These are phyloP conservation scores for Gorsachius goisagi DNA, from an alignment of 2,113 vertebrate genomes.

Conservation along the genomic window DNA sequence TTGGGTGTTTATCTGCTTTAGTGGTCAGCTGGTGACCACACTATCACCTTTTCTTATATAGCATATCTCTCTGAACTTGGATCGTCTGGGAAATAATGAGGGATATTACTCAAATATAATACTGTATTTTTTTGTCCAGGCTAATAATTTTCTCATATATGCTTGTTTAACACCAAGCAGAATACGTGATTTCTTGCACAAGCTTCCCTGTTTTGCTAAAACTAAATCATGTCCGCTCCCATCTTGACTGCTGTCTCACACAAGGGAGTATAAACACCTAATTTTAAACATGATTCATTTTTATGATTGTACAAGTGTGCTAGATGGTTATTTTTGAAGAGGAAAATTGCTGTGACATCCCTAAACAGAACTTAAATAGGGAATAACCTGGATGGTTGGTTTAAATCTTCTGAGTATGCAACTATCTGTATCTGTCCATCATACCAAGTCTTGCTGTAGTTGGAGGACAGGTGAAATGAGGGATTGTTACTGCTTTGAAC, in stretches of 20 bases:
- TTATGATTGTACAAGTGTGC: neutral
- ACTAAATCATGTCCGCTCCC: neutral
- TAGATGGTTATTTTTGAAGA: constrained; percentile 12
- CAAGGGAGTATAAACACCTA: neutral
- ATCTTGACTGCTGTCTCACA: neutral
- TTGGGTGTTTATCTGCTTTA: neutral
- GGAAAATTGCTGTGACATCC: neutral
- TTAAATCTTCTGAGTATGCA: neutral
- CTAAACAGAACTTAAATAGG: neutral
- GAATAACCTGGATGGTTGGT: neutral
- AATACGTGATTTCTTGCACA: neutral
- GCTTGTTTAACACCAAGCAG: neutral
- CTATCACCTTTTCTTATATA: neutral
- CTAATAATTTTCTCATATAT: neutral
- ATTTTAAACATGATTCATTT: constrained; percentile 30
- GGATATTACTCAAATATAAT: neutral
- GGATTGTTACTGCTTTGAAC: neutral
- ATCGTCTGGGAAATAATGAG: neutral
- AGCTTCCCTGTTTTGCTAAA: neutral
- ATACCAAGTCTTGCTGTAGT: neutral
- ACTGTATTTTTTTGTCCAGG: neutral
- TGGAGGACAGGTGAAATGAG: neutral
- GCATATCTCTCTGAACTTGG: neutral
- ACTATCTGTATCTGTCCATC: neutral
- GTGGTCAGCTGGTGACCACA: neutral